Conservation (phyloP, 1,140 invertebrate genomes). For the Hetaerina americana region DNA sequence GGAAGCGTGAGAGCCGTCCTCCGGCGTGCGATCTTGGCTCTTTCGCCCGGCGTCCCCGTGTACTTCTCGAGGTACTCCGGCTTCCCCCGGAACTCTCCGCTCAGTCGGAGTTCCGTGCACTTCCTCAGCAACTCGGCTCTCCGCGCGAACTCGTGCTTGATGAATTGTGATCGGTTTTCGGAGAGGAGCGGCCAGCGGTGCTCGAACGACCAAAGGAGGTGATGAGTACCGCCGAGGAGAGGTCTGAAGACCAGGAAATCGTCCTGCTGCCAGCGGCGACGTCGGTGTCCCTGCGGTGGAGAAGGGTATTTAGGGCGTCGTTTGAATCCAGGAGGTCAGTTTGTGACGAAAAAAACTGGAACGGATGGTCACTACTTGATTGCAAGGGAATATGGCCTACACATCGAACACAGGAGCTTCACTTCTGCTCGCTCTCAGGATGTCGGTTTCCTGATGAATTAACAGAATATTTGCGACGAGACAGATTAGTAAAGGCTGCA, state of each 20-base stretch:
- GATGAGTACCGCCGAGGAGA: neutral
- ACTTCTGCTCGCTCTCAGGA: too few species aligned
- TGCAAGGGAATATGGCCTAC: too few species aligned
- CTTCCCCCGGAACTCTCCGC: neutral
- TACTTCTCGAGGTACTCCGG: neutral
- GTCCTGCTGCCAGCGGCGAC: neutral
- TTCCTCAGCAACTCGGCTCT: neutral
- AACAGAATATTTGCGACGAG: too few species aligned
- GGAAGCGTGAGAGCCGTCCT: neutral
- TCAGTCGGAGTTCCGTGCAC: neutral
- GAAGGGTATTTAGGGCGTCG: too few species aligned
- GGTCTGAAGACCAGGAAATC: neutral
- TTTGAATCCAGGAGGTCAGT: too few species aligned
- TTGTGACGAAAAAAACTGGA: too few species aligned
- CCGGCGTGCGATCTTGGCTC: neutral
- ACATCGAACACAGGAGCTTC: too few species aligned
- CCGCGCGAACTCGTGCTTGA: neutral
- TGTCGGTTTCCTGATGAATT: too few species aligned
- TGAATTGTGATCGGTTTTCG: neutral
- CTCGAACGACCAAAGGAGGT: neutral
- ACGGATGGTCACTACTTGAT: too few species aligned
- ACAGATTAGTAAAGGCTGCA: too few species aligned
- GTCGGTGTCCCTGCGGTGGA: neutral
- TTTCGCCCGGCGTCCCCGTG: neutral
- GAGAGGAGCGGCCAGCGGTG: neutral